Evolutionary conservation across 2,113 vertebrate species (phyloP), one percentile per base, ranked within the genome.

Genomic region (Sorex araneus): DNA sequence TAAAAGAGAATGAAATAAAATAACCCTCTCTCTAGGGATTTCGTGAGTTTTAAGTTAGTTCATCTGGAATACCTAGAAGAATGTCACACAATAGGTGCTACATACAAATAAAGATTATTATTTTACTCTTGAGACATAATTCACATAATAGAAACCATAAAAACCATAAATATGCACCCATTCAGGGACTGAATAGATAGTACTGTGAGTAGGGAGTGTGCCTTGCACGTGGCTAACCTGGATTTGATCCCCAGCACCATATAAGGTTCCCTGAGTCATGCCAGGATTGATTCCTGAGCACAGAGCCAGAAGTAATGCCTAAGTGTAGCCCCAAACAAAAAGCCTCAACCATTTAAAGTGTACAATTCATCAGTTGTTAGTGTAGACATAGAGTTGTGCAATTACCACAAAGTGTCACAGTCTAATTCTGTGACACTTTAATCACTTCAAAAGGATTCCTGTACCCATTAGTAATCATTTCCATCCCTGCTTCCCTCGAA

Each of bases 91-190:
- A 64, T 74, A 93, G 75, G 27, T 87, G 18, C 50, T 77, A 75
- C 25, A 77, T 32, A 90, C 43, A 73, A 81, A 74, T 50, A 74
- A 23, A 6, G 50, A 87, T 92, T 80, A 87, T 92, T 80, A 87
- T 79, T 75, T 86, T 84, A 84, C 74, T 40, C 64, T 91, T 94
- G 40, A 40, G 40, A 40, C 40, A 40, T 34, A 69, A 89, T 78
- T 78, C 12, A 60, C 11, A 81, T 11, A 74, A 16, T 32, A 73
- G 57, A 84, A 84, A 70, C 3, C 32, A 78, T 34, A 78, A 50
- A 63, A 27, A 23, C 19, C n/a, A n/a, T n/a, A n/a, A n/a, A n/a
- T n/a, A 5, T 64, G 23, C 23, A 18, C 23, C 63, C 5, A 21
- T 28, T 28, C 19, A 25, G 63, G 27, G 27, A 9, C 21, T 27